Evolutionary conservation across 53 echinoderm and acorn worm genomes (phyloP).

Genomic region (Antedon mediterranea): DNA sequence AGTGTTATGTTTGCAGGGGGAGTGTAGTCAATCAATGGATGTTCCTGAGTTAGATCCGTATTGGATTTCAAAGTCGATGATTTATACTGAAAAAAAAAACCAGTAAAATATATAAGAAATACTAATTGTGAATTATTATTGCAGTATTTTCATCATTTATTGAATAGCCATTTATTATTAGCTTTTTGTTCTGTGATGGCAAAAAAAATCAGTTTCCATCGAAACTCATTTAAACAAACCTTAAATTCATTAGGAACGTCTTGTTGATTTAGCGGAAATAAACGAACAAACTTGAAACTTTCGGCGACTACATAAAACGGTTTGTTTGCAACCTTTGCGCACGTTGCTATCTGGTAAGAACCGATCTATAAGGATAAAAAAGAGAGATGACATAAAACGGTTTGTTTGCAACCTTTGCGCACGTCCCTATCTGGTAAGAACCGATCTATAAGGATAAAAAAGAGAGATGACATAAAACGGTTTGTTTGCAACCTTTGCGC

Average conservation of each 20-base stretch:
- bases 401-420: conserved; percentile 91
- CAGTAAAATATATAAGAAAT: background rate
- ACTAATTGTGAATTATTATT: too few relatives aligned
- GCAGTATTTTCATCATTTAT: too few relatives aligned
- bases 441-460: conserved; percentile 57
- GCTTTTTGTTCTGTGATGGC: too few relatives aligned
- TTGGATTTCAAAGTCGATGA: conserved; percentile 60
- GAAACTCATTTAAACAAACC: conserved; percentile 31
- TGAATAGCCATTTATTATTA: too few relatives aligned
- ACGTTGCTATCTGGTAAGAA: conserved; percentile 78
- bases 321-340: conserved; percentile 91
- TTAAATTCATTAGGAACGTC: conserved; percentile 98
- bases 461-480: background rate
- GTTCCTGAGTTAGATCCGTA: conserved; percentile 60
- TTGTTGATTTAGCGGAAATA: conserved; percentile 92
- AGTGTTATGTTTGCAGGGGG: conserved; percentile 87
- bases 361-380: conserved; percentile 57
- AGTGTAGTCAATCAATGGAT: conserved; percentile 94
- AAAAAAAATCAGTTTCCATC: too few relatives aligned
- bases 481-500: too few relatives aligned
- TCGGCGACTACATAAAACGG: conserved; percentile 93
- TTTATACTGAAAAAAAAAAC: conserved; percentile 52
- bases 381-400: conserved; percentile 15
- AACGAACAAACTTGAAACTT: conserved; percentile 95
- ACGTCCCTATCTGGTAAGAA: conserved; percentile 78